These are phyloP conservation scores for Coracias cyanogaster DNA, from an alignment of 2,797 vertebrate genomes.

Conservation along the genomic window DNA sequence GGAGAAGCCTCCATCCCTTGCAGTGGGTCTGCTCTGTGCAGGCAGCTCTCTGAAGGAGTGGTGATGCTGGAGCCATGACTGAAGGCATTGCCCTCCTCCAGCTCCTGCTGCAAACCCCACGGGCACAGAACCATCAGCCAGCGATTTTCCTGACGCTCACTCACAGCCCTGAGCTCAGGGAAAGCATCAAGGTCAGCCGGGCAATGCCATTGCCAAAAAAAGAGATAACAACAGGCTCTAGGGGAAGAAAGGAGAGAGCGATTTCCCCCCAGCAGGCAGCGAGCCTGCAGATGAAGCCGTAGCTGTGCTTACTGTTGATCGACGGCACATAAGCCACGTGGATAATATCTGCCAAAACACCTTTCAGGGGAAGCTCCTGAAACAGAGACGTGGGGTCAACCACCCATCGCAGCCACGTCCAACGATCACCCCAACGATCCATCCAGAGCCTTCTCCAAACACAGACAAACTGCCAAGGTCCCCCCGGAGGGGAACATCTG, in stretches of 20 bases:
- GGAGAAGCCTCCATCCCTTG: background rate
- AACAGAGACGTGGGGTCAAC: background rate
- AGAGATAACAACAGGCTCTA: background rate
- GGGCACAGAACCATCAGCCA: background rate
- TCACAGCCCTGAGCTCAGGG: background rate
- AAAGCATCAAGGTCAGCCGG: background rate
- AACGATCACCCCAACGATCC: accelerated
- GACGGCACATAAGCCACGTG: background rate
- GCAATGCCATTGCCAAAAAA: background rate
- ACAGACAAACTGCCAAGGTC: background rate
- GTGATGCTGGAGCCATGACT: accelerated
- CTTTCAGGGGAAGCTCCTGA: conserved; percentile 17
- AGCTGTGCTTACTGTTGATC: conserved; percentile 25
- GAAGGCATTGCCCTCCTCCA: background rate
- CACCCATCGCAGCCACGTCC: accelerated
- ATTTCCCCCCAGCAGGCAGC: background rate
- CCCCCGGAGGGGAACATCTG: background rate
- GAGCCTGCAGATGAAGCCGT: accelerated
- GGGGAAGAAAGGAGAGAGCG: background rate
- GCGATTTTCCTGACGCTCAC: background rate
- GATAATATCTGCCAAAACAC: background rate
- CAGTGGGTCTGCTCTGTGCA: background rate
- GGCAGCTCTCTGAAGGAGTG: no score
- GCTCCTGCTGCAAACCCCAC: accelerated
- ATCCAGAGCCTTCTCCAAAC: accelerated